Percentiles rank a stretch among this genome's conserved stretches.
phyloP scores from a whole-genome alignment of 2,797 vertebrate genomes.

The Pangasius mekongensis region DNA sequence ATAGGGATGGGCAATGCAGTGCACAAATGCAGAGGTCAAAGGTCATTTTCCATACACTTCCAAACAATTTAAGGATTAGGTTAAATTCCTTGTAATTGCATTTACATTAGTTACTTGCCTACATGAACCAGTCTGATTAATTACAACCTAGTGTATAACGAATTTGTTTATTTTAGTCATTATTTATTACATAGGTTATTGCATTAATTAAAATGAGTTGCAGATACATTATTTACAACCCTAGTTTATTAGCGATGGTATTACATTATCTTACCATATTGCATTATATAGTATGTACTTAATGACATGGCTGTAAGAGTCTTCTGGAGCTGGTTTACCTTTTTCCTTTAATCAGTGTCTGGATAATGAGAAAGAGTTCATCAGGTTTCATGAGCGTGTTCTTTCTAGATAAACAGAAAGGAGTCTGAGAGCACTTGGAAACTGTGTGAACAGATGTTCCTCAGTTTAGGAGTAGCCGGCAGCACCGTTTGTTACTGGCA shows the following conservation, averaged over 20 bases:
- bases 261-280: background rate
- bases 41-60: background rate
- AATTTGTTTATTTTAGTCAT: background rate
- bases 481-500: conserved; percentile 30
- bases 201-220: background rate
- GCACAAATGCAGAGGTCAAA: conserved; percentile 4
- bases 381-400: background rate
- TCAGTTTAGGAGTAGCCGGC: conserved; percentile 32
- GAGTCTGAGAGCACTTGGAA: background rate
- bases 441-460: conserved; percentile 47
- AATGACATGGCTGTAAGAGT: background rate
- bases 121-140: background rate
- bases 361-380: background rate
- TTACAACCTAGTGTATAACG: background rate
- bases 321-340: background rate
- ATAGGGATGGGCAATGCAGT: background rate
- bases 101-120: background rate
- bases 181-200: background rate
- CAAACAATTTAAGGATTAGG: background rate
- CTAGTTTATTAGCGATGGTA: background rate
- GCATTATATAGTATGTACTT: background rate
- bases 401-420: conserved; percentile 32
- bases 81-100: background rate
- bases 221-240: background rate
- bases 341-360: background rate